Conservation (phyloP, 2,797 vertebrate genomes). For the Margarornis squamiger region DNA sequence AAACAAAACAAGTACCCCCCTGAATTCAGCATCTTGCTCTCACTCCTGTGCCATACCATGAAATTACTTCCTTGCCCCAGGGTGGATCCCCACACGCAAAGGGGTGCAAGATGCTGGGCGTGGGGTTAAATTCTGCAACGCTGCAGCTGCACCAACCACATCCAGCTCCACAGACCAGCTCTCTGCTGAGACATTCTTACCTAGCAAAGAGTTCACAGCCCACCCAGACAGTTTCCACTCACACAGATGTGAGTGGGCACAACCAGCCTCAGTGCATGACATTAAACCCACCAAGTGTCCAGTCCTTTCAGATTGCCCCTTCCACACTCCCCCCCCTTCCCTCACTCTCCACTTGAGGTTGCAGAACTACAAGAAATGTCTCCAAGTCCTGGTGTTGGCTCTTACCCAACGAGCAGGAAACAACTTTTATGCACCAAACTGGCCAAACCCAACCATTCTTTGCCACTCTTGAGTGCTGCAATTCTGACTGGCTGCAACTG, state of each 20-base stretch:
- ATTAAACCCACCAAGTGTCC: accelerated
- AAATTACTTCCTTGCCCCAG: background rate
- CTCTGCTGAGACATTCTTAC: background rate
- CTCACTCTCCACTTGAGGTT: background rate
- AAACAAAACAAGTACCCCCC: background rate
- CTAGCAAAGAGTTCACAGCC: background rate
- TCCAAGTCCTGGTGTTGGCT: background rate
- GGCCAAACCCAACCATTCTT: background rate
- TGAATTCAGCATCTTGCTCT: background rate
- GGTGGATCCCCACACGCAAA: background rate
- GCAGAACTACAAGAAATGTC: accelerated
- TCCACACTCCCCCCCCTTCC: background rate
- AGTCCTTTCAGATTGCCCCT: background rate
- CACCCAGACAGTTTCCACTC: background rate
- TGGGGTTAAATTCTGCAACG: background rate
- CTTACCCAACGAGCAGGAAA: background rate
- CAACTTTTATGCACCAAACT: background rate
- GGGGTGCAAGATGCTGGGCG: background rate
- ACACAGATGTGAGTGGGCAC: accelerated
- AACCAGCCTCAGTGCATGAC: too few relatives aligned
- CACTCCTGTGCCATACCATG: background rate
- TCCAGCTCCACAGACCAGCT: background rate
- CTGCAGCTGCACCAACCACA: accelerated
- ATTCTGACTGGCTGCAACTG: background rate
- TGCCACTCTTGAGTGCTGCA: background rate